These are phyloP conservation scores for Mormyrus proboscirostris DNA, from an alignment of 2,797 vertebrate species.

Conservation along the genomic window DNA sequence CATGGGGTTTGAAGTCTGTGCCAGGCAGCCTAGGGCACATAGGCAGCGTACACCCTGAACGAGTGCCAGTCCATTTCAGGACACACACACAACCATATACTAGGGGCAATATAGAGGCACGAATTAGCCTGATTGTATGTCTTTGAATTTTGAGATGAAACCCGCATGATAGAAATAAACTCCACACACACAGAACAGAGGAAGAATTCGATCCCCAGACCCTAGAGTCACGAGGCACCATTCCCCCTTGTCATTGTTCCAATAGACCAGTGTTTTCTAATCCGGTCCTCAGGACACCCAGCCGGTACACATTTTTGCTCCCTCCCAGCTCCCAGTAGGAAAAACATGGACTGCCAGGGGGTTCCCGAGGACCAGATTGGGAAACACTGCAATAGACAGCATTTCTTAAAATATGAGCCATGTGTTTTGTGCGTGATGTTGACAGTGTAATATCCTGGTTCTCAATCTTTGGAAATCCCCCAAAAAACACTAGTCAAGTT, in stretches of 20 bases:
- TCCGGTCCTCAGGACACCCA: neutral
- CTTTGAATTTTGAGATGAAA: neutral
- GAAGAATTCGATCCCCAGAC: neutral
- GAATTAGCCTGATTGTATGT: neutral
- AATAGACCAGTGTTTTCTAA: neutral
- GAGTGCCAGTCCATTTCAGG: neutral
- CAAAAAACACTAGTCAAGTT: neutral
- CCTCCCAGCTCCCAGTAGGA: neutral
- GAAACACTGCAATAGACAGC: neutral
- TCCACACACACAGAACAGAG: neutral
- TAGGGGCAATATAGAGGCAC: neutral
- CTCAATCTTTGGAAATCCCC: neutral
- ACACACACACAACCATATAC: neutral
- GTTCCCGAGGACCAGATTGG: neutral
- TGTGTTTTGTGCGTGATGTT: neutral
- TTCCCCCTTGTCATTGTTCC: neutral
- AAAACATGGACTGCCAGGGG: neutral
- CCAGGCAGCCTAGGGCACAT: neutral
- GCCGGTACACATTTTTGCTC: neutral
- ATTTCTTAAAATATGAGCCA: neutral
- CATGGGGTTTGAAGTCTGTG: neutral
- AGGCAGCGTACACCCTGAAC: neutral
- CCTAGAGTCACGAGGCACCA: neutral
- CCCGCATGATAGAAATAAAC: neutral
- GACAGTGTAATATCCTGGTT: neutral